These are phyloP conservation scores for Aldabrachelys gigantea DNA, from an alignment of 2,113 vertebrate genomes.

Conservation along the genomic window DNA sequence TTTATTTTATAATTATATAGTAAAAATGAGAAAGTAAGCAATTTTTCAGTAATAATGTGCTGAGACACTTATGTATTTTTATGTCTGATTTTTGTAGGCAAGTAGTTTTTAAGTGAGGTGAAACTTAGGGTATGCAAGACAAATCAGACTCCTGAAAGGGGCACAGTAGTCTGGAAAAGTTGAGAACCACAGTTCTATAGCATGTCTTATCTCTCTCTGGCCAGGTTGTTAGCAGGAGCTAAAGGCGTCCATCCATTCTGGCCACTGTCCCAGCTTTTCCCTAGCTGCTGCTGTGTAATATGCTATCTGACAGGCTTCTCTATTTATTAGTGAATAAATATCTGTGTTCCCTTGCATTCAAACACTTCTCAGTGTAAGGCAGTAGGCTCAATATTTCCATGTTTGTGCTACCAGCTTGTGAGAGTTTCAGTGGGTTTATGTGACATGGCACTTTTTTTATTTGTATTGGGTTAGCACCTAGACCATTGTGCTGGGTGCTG, in stretches of 20 bases:
- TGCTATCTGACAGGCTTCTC: accelerated
- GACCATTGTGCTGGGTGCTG: background rate
- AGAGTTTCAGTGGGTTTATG: background rate
- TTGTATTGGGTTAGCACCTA: background rate
- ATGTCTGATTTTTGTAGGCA: no score
- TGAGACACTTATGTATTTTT: no score
- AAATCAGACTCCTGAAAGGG: no score
- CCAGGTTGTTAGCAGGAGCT: background rate
- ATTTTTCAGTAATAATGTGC: no score
- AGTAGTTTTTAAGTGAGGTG: no score
- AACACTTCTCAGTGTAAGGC: background rate
- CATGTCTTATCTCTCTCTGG: background rate
- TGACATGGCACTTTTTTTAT: background rate
- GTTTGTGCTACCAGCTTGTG: background rate
- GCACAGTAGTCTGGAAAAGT: no score
- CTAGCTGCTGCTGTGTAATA: background rate
- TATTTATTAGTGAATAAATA: background rate
- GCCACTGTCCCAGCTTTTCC: background rate
- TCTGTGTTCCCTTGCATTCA: accelerated
- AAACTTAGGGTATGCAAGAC: no score
- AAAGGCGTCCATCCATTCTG: background rate
- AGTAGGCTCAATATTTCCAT: accelerated
- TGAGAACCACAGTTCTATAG: no score
- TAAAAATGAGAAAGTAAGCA: no score
- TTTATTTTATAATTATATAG: no score